A percentile compares a stretch with the other conserved stretches of the same genome.
These are phyloP conservation scores for Camponotus floridanus DNA, from an alignment of 1,140 invertebrate genomes.

Conservation along the genomic window DNA sequence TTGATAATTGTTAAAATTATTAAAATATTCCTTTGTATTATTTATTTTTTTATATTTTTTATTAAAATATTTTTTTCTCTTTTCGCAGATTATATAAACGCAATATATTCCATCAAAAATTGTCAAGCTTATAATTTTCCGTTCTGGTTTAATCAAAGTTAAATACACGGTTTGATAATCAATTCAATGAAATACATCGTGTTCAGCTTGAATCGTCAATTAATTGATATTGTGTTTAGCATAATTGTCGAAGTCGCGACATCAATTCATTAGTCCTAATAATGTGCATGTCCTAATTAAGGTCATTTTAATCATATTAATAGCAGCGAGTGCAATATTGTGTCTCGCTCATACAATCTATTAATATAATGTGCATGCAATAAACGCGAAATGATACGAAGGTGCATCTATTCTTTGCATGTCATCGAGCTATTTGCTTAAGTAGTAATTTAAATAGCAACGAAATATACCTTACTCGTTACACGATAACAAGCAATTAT, in stretches of 20 bases:
- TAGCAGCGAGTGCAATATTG: constrained; percentile 47
- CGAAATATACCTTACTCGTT: constrained; percentile 17
- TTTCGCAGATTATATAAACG: background rate
- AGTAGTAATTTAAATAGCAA: constrained; percentile 33
- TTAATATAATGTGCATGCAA: constrained; percentile 37
- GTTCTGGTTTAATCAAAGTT: background rate
- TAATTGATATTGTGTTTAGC: constrained; percentile 48
- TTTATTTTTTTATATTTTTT: no score
- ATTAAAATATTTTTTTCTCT: background rate
- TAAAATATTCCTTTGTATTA: background rate
- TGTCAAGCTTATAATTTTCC: background rate
- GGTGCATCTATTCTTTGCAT: constrained; percentile 43
- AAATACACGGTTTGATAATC: background rate
- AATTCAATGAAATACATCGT: constrained; percentile 8
- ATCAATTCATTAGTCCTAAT: constrained; percentile 65
- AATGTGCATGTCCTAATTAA: constrained; percentile 28
- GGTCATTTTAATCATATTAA: constrained; percentile 71
- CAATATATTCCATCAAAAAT: background rate
- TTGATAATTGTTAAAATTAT: background rate
- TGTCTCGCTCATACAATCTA: constrained; percentile 49
- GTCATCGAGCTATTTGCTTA: constrained; percentile 38
- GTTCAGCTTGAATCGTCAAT: constrained; percentile 32
- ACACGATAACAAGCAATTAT: constrained; percentile 22
- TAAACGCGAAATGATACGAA: constrained; percentile 15
- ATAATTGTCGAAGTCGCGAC: constrained; percentile 14